Evolutionary conservation across 2,888 invertebrate genomes (phyloP).

Genomic region (Cetonia aurata): DNA sequence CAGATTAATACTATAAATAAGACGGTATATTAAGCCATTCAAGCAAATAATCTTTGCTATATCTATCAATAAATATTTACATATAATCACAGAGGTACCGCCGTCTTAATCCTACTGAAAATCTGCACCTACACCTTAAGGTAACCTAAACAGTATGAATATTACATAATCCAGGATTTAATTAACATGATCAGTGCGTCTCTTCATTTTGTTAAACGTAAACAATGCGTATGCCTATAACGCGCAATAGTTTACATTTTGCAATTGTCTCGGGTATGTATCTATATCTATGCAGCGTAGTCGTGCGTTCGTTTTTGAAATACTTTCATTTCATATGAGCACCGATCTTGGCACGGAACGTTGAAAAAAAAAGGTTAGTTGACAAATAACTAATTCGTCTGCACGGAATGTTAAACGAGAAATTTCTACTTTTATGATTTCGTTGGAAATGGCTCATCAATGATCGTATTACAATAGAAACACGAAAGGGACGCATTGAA

Average conservation of each 20-base stretch:
- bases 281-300: neutral
- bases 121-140: no score
- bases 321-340: conserved; percentile 15
- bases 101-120: no score
- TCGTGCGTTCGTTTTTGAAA: conserved; percentile 8
- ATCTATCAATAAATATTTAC: no score
- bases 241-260: conserved; percentile 16
- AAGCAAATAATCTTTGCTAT: no score
- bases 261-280: neutral
- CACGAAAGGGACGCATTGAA: neutral
- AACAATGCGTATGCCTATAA: conserved; percentile 17
- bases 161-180: conserved; percentile 4
- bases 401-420: conserved; percentile 30
- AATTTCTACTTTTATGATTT: conserved; percentile 36
- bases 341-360: conserved; percentile 26
- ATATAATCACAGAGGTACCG: no score
- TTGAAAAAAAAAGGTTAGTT: conserved; percentile 22
- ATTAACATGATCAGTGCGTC: conserved; percentile 10
- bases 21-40: no score
- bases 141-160: neutral
- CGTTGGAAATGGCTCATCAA: conserved; percentile 11
- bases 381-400: conserved; percentile 26
- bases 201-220: conserved; percentile 3
- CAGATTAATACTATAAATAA: no score
- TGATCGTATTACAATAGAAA: neutral